These are phyloP conservation scores for Ecdyonurus torrentis DNA, from an alignment of 2,888 invertebrate species.

Conservation along the genomic window DNA sequence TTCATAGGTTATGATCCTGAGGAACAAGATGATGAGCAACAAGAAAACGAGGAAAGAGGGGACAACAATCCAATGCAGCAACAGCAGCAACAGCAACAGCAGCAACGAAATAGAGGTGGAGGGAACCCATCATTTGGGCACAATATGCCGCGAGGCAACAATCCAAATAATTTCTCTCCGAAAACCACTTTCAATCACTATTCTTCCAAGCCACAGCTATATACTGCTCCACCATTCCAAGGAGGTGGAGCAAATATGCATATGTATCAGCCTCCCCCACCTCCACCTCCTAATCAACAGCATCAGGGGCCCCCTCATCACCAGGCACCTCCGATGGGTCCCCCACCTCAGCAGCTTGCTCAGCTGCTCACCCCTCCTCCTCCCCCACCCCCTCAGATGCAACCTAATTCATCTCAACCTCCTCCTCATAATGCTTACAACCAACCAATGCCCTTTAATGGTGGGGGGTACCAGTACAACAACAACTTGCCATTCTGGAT, in stretches of 20 bases:
- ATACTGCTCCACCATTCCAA: conserved; percentile 11
- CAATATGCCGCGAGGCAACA: neutral
- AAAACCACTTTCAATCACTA: conserved; percentile 17
- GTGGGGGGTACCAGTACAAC: conserved; percentile 8
- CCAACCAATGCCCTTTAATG: neutral
- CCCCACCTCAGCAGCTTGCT: conserved; percentile 2
- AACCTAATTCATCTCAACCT: neutral
- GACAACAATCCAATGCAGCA: neutral
- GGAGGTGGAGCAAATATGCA: neutral
- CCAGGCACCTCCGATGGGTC: neutral
- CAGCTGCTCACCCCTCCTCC: neutral
- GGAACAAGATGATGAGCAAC: neutral
- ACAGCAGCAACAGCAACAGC: too few species aligned
- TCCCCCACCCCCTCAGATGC: conserved; percentile 3
- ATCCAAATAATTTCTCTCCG: neutral
- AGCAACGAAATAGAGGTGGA: neutral
- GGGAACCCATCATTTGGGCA: neutral
- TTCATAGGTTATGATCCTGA: neutral
- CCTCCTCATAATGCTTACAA: neutral
- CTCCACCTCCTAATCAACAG: neutral
- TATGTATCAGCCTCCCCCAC: conserved; percentile 3
- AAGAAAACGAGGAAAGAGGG: neutral
- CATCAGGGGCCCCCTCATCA: neutral
- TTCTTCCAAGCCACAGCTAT: conserved; percentile 19
- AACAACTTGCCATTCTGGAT: conserved; percentile 8